A percentile compares a stretch with the other conserved stretches of the same genome.
phyloP scores from a whole-genome alignment of 2,888 invertebrate genomes.

The Lissonota sp. region DNA sequence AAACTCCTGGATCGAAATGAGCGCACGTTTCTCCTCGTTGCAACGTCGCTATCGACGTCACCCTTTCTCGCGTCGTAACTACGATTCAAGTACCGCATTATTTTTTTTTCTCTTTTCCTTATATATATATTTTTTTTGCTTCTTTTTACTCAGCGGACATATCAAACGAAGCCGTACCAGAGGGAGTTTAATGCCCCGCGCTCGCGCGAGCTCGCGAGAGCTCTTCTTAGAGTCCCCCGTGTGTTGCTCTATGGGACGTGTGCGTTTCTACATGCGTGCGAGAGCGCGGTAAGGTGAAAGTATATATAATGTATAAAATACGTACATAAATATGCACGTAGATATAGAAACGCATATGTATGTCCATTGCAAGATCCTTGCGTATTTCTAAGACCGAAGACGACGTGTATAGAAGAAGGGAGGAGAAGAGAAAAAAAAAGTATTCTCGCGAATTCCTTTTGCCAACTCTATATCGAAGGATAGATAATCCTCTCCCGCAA shows the following conservation, averaged over 20 bases:
- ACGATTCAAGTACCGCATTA: conserved; percentile 44
- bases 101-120: background rate
- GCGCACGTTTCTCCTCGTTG: conserved; percentile 63
- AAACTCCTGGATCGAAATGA: conserved; percentile 47
- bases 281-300: conserved; percentile 30
- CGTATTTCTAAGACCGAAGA: conserved; percentile 24
- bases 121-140: background rate
- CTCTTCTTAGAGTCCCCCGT: background rate
- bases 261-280: conserved; percentile 28
- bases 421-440: conserved; percentile 31
- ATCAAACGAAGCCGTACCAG: conserved; percentile 62
- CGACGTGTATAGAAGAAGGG: background rate
- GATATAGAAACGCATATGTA: background rate
- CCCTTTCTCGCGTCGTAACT: conserved; percentile 64
- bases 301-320: conserved; percentile 32
- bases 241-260: conserved; percentile 43
- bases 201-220: conserved; percentile 34
- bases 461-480: conserved; percentile 50
- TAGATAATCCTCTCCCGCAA: conserved; percentile 42
- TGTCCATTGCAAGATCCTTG: background rate
- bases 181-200: conserved; percentile 74
- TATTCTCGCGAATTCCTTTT: conserved; percentile 56
- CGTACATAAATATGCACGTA: conserved; percentile 10
- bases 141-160: conserved; percentile 39
- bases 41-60: conserved; percentile 68